A percentile compares a stretch with the other conserved stretches of the same genome.
These are phyloP conservation scores for Phalera bucephala DNA, from an alignment of 2,888 invertebrate genomes.

Conservation along the genomic window DNA sequence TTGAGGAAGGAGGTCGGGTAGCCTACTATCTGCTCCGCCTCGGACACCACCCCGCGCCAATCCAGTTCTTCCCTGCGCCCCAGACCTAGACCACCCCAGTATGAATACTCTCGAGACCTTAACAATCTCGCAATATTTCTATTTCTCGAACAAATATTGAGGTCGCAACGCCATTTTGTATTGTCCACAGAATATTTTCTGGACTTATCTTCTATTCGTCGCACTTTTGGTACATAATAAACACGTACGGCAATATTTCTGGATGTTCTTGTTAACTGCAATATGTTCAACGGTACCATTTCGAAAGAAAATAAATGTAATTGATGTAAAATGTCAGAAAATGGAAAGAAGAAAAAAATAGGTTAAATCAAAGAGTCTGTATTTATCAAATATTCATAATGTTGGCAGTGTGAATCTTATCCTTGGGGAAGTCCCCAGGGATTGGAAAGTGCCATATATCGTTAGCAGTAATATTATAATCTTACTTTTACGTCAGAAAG, in stretches of 20 bases:
- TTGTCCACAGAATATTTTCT: not conserved
- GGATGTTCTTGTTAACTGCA: not conserved
- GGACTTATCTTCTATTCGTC: no score
- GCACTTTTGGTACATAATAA: not conserved
- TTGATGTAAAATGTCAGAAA: no score
- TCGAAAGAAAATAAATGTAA: no score
- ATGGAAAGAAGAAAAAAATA: no score
- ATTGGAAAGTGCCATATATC: no score
- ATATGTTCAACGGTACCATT: not conserved
- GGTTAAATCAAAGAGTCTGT: no score
- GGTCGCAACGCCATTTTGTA: not conserved
- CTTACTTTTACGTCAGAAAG: no score
- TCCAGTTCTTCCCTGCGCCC: slow-evolving; percentile 47
- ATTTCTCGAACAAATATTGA: not conserved
- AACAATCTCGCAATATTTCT: not conserved
- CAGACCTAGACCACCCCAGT: slow-evolving; percentile 30
- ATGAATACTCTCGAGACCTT: slow-evolving; percentile 13
- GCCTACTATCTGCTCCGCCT: slow-evolving; percentile 76
- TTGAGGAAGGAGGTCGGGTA: slow-evolving; percentile 83
- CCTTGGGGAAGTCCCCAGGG: no score
- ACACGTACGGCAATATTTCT: no score
- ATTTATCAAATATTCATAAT: no score
- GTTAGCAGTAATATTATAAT: no score
- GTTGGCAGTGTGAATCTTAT: no score
- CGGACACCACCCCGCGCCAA: slow-evolving; percentile 70